Evolutionary conservation across 1,140 invertebrate genomes (phyloP), one percentile per base, ranked within the genome.

Genomic region (Lasioglossum albipes): DNA sequence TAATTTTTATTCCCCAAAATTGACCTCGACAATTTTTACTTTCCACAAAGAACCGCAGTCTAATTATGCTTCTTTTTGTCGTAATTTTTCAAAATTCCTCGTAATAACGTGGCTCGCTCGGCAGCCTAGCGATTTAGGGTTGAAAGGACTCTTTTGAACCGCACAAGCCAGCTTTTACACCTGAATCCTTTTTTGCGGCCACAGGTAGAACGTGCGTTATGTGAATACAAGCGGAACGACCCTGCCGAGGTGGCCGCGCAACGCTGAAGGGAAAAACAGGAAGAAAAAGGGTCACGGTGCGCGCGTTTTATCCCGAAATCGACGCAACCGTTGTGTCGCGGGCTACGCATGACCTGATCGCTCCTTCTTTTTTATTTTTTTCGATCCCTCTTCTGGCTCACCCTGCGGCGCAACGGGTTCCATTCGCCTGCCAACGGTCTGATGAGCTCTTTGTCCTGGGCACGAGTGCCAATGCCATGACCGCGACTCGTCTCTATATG

Each of bases 251-350:
- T n/a, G n/a, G 20, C 57, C 7, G 7, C 18, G 71, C 41, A 41
- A 62, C 16, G 61, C 52, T 2, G 20, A 6, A 20, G 36, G 20
- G 27, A 62, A 69, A 64, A 16, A 52, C 36, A 59, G 62, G 18
- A 9, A 31, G 12, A 65, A 75, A 36, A 52, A 65, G 9, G 79
- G 72, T 36, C 57, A 27, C 41, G 36, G 66, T 31, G 52, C 27
- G 31, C 52, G 65, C 70, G 62, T 87, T 86, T 87, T 83, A 75
- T 78, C 71, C 67, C 57, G 62, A 85, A 83, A 86, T 84, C 76
- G 84, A 86, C 83, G 84, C 77, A 83, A 87, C 74, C 84, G 84
- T 78, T 86, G 77, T 16, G 52, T 81, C 77, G 77, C 77, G 62
- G 64, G 13, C 64, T 31, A 13, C 65, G 68, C 74, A 73, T 80